A percentile compares a stretch with the other conserved stretches of the same genome.
Evolutionary conservation across 2,888 invertebrate species (phyloP).

Genomic region (Anaspis maculata): DNA sequence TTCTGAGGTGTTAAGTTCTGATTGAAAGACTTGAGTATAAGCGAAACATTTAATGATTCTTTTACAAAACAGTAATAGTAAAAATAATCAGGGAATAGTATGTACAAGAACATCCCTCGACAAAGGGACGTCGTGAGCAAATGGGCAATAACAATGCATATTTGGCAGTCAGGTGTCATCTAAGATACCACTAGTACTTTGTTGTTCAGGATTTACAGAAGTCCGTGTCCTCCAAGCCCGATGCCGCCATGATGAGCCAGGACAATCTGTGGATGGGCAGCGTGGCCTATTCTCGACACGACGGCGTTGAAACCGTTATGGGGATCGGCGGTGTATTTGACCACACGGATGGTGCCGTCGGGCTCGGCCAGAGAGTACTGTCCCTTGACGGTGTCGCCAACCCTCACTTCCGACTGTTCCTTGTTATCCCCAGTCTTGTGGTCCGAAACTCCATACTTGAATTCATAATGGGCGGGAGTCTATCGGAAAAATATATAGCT

Average conservation of each 20-base stretch:
- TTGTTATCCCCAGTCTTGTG: slow-evolving; percentile 52
- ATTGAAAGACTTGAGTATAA: background rate
- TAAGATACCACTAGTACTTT: too few relatives aligned
- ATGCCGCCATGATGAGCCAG: slow-evolving; percentile 2
- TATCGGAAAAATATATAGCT: slow-evolving; percentile 6
- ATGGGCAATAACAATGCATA: too few relatives aligned
- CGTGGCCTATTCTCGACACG: background rate
- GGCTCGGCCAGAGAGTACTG: slow-evolving; percentile 32
- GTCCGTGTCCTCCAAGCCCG: slow-evolving; percentile 13
- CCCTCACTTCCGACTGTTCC: slow-evolving; percentile 48
- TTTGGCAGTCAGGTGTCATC: too few relatives aligned
- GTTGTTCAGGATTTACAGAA: too few relatives aligned
- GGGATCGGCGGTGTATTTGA: slow-evolving; percentile 31
- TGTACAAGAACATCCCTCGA: background rate
- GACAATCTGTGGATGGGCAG: background rate
- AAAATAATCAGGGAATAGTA: background rate
- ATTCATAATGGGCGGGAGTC: slow-evolving; percentile 44
- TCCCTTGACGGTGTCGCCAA: slow-evolving; percentile 48
- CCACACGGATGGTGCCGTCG: slow-evolving; percentile 31
- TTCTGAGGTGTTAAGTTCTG: background rate
- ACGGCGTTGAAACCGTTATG: slow-evolving; percentile 21
- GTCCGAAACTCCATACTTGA: slow-evolving; percentile 50
- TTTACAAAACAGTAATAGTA: background rate
- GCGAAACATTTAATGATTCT: background rate
- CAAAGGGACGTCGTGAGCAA: too few relatives aligned